Percentiles rank a stretch among this genome's conserved stretches.
These are phyloP conservation scores for Emys orbicularis DNA, from an alignment of 2,797 vertebrate genomes.

Conservation along the genomic window DNA sequence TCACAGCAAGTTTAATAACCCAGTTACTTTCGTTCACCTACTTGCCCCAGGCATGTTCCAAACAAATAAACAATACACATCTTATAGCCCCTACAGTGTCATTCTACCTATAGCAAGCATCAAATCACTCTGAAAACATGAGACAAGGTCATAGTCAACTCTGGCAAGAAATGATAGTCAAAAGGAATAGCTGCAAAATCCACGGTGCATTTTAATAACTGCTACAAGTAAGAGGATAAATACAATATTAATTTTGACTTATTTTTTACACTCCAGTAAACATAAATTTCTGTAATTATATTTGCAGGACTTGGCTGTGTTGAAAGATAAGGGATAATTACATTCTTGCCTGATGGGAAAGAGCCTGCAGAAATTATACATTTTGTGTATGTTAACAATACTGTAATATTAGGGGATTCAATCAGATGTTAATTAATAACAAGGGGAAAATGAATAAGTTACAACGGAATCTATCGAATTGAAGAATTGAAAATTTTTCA, in stretches of 20 bases:
- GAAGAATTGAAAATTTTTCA: not conserved
- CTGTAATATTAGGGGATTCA: slow-evolving; percentile 69
- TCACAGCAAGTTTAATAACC: not conserved
- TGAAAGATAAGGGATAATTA: slow-evolving; percentile 85
- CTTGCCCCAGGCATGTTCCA: not conserved
- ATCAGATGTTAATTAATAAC: slow-evolving; percentile 73
- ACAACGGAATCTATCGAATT: slow-evolving; percentile 12
- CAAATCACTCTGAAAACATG: not conserved
- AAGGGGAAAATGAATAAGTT: slow-evolving; percentile 45
- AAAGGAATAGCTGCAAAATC: slow-evolving; percentile 52
- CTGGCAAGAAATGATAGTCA: slow-evolving; percentile 34
- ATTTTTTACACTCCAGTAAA: slow-evolving; percentile 76
- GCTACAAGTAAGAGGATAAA: slow-evolving; percentile 77
- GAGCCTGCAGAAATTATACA: slow-evolving; percentile 62
- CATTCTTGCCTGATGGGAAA: slow-evolving; percentile 73
- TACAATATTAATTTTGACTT: slow-evolving; percentile 79
- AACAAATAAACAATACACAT: not conserved
- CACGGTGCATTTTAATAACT: slow-evolving; percentile 74
- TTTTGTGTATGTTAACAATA: slow-evolving; percentile 77
- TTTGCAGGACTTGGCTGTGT: slow-evolving; percentile 80
- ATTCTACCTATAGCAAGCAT: not conserved
- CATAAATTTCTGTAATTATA: slow-evolving; percentile 82
- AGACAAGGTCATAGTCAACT: slow-evolving; percentile 30
- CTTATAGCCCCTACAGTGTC: not conserved
- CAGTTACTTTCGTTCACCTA: not conserved